Percentiles rank a stretch among this genome's conserved stretches.
phyloP scores from a whole-genome alignment of 2,888 invertebrate species.

The Pachymerium ferrugineum region DNA sequence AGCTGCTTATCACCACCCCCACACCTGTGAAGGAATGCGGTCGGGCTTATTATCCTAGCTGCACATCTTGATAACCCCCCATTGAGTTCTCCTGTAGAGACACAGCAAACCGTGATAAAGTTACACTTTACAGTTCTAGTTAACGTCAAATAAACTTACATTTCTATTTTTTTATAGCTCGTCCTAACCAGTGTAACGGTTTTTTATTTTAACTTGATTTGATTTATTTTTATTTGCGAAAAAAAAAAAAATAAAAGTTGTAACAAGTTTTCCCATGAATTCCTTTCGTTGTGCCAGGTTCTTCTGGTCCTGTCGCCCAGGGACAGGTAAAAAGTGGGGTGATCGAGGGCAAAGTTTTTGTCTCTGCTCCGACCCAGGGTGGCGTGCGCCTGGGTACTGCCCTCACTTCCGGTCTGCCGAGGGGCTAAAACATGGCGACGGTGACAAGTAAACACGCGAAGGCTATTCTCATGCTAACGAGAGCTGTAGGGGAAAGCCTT shows the following conservation, averaged over 20 bases:
- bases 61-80: conserved; percentile 9
- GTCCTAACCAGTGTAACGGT: not conserved
- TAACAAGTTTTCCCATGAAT: not conserved
- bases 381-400: conserved; percentile 1
- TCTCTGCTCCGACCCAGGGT: conserved; percentile 3
- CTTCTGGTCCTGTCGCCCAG: conserved; percentile 2
- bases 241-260: not conserved
- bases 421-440: conserved; percentile 10
- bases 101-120: conserved; percentile 7
- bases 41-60: not conserved
- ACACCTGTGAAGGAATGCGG: conserved; percentile 17
- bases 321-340: not conserved
- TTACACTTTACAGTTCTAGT: not conserved
- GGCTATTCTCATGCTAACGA: conserved; percentile 29
- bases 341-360: conserved; percentile 17
- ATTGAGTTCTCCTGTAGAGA: not conserved
- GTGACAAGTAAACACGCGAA: conserved; percentile 29
- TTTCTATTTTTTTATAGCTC: not conserved
- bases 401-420: conserved; percentile 12
- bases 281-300: not conserved
- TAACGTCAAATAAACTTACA: not conserved
- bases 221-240: not conserved
- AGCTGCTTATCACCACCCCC: conserved; percentile 18
- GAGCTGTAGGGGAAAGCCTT: not conserved
- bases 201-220: not conserved